A percentile compares a stretch with the other conserved stretches of the same genome.
Evolutionary conservation across 2,888 invertebrate species (phyloP).

Genomic region (Pasiphila rectangulata): DNA sequence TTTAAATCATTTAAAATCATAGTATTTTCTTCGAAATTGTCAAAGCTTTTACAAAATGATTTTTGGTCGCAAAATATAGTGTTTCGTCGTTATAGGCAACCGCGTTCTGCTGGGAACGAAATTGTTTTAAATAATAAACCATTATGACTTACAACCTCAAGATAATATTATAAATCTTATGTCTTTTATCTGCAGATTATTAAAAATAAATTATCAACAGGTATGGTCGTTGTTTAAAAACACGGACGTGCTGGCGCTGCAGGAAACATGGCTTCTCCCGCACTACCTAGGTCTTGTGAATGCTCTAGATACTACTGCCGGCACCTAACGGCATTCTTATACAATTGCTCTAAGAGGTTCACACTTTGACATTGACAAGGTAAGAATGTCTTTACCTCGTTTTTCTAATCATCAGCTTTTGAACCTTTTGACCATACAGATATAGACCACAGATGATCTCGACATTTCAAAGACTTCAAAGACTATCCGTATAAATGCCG

Average conservation of each 20-base stretch:
- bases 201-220: not conserved
- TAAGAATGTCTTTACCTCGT: too few species aligned
- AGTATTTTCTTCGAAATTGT: not conserved
- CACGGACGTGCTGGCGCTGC: constrained; percentile 1
- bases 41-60: not conserved
- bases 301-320: not conserved
- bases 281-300: constrained; percentile 1
- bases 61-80: not conserved
- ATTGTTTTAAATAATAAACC: not conserved
- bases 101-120: not conserved
- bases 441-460: too few species aligned
- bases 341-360: too few species aligned
- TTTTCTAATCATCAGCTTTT: too few species aligned
- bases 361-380: too few species aligned
- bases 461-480: too few species aligned
- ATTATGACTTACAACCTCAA: not conserved
- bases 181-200: not conserved
- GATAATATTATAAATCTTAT: not conserved
- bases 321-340: too few species aligned
- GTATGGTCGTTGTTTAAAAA: not conserved
- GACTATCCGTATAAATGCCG: too few species aligned
- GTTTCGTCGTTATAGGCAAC: not conserved
- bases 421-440: too few species aligned
- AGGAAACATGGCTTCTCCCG: constrained; percentile 7
- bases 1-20: constrained; percentile 6